These are phyloP conservation scores for Craseonycteris thonglongyai DNA, from an alignment of 2,113 vertebrate genomes.

Conservation along the genomic window DNA sequence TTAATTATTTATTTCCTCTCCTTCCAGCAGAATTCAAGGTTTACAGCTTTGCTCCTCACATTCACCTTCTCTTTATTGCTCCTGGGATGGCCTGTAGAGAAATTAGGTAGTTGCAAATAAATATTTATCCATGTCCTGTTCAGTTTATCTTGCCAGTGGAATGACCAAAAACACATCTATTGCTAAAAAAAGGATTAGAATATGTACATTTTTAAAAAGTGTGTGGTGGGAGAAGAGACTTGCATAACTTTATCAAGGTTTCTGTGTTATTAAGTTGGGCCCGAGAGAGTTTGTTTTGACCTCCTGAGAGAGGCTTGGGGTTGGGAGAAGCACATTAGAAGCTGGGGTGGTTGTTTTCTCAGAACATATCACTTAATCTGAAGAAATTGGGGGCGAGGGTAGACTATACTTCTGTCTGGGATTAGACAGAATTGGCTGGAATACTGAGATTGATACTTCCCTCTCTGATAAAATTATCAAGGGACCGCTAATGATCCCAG, in stretches of 20 bases:
- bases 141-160: neutral
- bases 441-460: neutral
- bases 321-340: neutral
- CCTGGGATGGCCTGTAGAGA: neutral
- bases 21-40: neutral
- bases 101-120: neutral
- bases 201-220: neutral
- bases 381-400: neutral
- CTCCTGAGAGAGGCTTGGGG: neutral
- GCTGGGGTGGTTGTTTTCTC: neutral
- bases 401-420: neutral
- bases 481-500: constrained; percentile 37
- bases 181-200: neutral
- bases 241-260: neutral
- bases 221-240: neutral
- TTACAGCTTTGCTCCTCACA: neutral
- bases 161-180: neutral
- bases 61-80: neutral
- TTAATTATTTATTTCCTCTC: neutral
- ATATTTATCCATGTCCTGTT: neutral
- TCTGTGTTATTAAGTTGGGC: neutral
- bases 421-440: constrained; percentile 42
- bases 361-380: neutral
- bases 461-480: constrained; percentile 44
- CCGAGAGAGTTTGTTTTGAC: neutral